Evolutionary conservation across 2,797 vertebrate species (phyloP).

Genomic region (Aplochiton taeniatus): DNA sequence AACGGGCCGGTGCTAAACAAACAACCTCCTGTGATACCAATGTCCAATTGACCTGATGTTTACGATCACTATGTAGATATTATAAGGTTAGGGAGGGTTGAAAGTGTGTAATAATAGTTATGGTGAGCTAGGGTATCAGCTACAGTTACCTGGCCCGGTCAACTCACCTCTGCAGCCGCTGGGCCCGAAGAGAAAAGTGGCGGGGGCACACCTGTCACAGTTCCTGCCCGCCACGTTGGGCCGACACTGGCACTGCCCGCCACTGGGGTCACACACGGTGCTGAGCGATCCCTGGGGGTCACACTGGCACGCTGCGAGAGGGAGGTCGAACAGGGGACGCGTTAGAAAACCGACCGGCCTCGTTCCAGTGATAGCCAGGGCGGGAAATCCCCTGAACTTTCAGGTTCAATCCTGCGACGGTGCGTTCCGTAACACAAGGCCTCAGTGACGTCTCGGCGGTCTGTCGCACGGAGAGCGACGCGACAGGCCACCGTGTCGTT

Average conservation of each 20-base stretch:
- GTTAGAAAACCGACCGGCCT: not conserved
- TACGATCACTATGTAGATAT: too few species aligned
- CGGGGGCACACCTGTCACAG: slow-evolving; percentile 86
- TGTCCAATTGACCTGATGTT: too few species aligned
- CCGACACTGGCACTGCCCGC: slow-evolving; percentile 93
- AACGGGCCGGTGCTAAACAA: too few species aligned
- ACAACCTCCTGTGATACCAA: too few species aligned
- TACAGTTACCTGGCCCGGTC: not conserved
- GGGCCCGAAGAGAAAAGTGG: slow-evolving; percentile 92
- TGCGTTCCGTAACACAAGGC: too few species aligned
- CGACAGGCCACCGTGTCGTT: not conserved
- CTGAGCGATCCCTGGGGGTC: slow-evolving; percentile 95
- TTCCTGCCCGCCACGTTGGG: slow-evolving; percentile 87
- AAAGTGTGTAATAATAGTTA: too few species aligned
- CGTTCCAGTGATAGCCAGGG: too few species aligned
- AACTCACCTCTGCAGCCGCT: slow-evolving; percentile 87
- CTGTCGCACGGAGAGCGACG: too few species aligned
- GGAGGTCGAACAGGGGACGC: not conserved
- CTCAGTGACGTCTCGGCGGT: too few species aligned
- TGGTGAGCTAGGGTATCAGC: too few species aligned
- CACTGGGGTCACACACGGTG: slow-evolving; percentile 87
- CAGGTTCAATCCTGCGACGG: too few species aligned
- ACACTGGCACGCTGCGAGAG: slow-evolving; percentile 87
- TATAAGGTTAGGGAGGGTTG: too few species aligned
- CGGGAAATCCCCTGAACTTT: not conserved